Evolutionary conservation across 37 sponge, comb jelly and placozoan genomes (phyloP), one percentile per base, ranked within the genome.

Genomic region (Cladorhizidae sp.): DNA sequence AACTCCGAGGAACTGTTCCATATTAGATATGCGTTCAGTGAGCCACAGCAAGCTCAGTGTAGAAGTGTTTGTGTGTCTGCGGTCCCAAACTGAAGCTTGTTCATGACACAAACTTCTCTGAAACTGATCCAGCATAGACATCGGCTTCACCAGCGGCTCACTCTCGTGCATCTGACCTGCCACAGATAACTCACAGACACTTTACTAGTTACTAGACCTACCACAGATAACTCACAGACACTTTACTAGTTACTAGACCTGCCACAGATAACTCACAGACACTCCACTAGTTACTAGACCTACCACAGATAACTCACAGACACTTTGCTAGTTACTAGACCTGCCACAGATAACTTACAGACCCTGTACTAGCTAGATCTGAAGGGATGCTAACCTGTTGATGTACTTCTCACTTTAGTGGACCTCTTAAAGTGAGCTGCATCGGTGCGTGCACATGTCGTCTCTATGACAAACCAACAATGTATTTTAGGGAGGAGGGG

Each of bases 391-490:
- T n/a, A n/a, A n/a, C n/a, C n/a, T n/a, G n/a, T n/a, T 37, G 59
- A 25, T 17, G 82, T 88, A 55, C 77, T 72, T 15, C 78, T 82
- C 3, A 57, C 64, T 29, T 64, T 26, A 7, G 83, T 71, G 20
- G 67, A 33, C 56, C 87, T 75, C 29, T 31, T 80, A 42, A 86
- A 41, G 33, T 79, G 67, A 17, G 50, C 71, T 38, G 88, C 62
- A 22, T 93, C 89, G 28, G 78, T 78, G 18, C 93, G 41, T 21
- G 93, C 93, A 93, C 93, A 93, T 1, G 81, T 77, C 8, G 31
- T 59, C 0, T 79, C 85, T 64, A 20, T 17, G 45, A 61, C 29
- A n/a, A n/a, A n/a, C n/a, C n/a, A n/a, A n/a, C n/a, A n/a, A n/a
- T n/a, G n/a, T n/a, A n/a, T n/a, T n/a, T n/a, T n/a, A n/a, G n/a